A percentile compares a stretch with the other conserved stretches of the same genome.
These are phyloP conservation scores for Osedax fenrisi DNA, from an alignment of 2,888 invertebrate species.

Conservation along the genomic window DNA sequence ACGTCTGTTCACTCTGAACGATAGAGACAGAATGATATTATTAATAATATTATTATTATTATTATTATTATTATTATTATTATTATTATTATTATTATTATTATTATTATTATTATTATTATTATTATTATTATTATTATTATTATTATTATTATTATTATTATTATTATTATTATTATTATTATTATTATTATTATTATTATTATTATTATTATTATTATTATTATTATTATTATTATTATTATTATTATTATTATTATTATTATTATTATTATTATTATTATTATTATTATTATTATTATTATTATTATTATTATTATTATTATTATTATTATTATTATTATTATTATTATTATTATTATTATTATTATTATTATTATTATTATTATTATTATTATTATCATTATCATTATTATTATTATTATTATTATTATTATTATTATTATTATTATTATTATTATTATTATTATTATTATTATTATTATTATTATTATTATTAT, in stretches of 20 bases:
- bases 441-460: background rate
- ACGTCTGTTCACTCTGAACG: no score
- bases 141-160: background rate
- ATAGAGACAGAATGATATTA: no score
- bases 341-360: background rate
- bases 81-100: background rate
- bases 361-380: background rate
- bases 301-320: background rate
- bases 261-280: background rate
- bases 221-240: background rate
- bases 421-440: background rate
- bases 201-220: background rate
- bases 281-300: background rate
- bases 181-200: background rate
- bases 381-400: background rate
- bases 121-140: background rate
- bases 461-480: background rate
- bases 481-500: background rate
- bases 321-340: background rate
- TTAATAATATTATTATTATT: background rate
- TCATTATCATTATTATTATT: background rate
- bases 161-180: background rate
- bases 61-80: background rate
- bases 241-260: background rate
- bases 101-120: background rate